Percentiles rank a stretch among this genome's conserved stretches.
These are phyloP conservation scores for Amphimedon queenslandica DNA, from an alignment of 37 sponge, comb jelly and placozoan species.

Conservation along the genomic window DNA sequence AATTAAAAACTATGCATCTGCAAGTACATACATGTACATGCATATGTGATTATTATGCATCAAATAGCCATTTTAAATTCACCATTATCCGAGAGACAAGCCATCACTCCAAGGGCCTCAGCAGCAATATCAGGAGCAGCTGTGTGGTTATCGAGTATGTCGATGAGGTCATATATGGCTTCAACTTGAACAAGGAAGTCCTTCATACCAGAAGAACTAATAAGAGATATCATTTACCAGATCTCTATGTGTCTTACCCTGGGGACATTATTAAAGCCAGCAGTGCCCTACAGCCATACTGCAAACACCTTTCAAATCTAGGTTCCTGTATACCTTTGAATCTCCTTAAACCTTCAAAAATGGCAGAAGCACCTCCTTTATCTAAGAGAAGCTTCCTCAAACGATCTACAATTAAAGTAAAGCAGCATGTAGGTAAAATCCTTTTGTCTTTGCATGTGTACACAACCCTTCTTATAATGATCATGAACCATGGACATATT, in stretches of 20 bases:
- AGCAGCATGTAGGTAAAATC: too few relatives aligned
- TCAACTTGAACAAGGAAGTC: constrained; percentile 6
- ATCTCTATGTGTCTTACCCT: constrained; percentile 6
- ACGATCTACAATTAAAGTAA: constrained; percentile 4
- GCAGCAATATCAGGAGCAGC: constrained; percentile 20
- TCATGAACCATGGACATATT: too few relatives aligned
- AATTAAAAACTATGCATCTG: neutral
- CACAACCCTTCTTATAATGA: too few relatives aligned
- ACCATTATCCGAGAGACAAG: constrained; percentile 50
- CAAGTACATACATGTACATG: neutral
- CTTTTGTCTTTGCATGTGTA: too few relatives aligned
- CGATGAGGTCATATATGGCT: constrained; percentile 21
- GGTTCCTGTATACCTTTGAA: constrained; percentile 1
- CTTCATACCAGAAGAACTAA: constrained; percentile 20
- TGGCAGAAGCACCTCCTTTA: constrained; percentile 25
- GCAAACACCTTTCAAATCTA: constrained; percentile 22
- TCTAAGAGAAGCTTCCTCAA: constrained; percentile 17
- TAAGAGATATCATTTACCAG: neutral
- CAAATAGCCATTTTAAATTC: too few relatives aligned
- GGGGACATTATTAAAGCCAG: constrained; percentile 17
- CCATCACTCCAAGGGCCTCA: constrained; percentile 53
- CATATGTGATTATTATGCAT: too few relatives aligned
- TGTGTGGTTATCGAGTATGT: constrained; percentile 22
- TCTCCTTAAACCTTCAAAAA: constrained; percentile 22
- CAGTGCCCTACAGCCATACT: constrained; percentile 58